Base-by-base conservation (phyloP, 2,888 invertebrate genomes). In the Resseliella maxima region DNA sequence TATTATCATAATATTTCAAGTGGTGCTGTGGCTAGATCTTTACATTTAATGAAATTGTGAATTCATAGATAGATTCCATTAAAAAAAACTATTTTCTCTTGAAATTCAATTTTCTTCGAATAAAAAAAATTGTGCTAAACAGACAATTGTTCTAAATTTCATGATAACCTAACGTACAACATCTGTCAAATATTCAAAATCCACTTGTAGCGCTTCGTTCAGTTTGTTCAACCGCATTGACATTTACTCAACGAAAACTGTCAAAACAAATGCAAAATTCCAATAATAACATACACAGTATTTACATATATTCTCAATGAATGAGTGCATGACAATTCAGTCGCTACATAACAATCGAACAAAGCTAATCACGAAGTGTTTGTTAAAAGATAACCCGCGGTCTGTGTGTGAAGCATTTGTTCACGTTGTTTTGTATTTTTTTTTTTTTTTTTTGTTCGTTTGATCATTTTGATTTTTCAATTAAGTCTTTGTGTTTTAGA, bases 281-380 rank as follows among this genome's bases (percentile, higher is more conserved):
- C 36, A 83, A 83, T 38, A 36, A 83, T 38, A 83, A 38, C 36
- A 83, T 83, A 38, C 36, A 83, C 38, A 83, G 36, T 83, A 83
- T 83, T 83, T 83, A 83, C 83, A 83, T 83, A 38, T 36, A 38
- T 38, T 83, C 38, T 38, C 6, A 83, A 83, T 83, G 83, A 83
- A 83, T 38, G 36, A 24, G n/a, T 38, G 83, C 83, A 18, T n/a
- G 83, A 83, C 38, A 38, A 83, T 27, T 83, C 38, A 83, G 83
- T 83, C 41, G 24, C 83, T 83, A 38, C 83, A 83, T 83, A 83
- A 38, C 83, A 83, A 83, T 83, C 38, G 83, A 38, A 38, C 83
- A 83, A 83, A 83, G 38, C 38, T n/a, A 83, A 83, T 83, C 83
- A 83, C 41, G 6, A 36, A 38, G 38, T 83, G 36, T n/a, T 83